Base-by-base conservation (phyloP, 2,113 vertebrate species). In the Platichthys flesus region DNA sequence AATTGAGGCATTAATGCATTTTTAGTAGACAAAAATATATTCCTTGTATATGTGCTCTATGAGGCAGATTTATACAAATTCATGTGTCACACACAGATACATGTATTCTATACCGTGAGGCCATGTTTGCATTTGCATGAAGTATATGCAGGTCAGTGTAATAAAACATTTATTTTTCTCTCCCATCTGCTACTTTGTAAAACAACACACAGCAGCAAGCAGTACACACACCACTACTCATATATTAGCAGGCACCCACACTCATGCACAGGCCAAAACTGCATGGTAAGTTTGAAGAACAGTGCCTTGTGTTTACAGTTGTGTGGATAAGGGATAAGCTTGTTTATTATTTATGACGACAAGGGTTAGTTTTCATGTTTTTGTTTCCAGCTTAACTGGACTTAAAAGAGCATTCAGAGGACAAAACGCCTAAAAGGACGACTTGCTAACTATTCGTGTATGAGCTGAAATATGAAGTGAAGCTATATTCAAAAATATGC, bases 321-420 rank as follows among this genome's bases (percentile, higher is more conserved):
- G 31, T 31, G 31, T 6, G 31, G 31, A 23, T 64, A 71, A 58
- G 68, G 21, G 23, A 51, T 59, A 37, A 31, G 8, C 26, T 42
- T 13, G 65, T 88, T 58, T 45, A 85, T 64, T 61, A 80, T 84
- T 74, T 7, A 84, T 76, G 40, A 78, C 54, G 28, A 78, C 9
- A 55, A 69, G 67, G 57, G 54, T 81, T 85, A 49, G 61, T 79
- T 79, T 71, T 59, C 49, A 6, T 74, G 78, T 76, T 76, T 82
- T 82, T 85, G 67, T 89, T 77, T 82, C 55, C 42, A 40, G 67
- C 47, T 37, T 35, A 59, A 71, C 40, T 56, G 20, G 21, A 79
- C 42, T 37, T 57, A 24, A 67, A 85, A 83, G 66, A 58, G 59
- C 72, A 69, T 76, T 71, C 5, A 23, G 56, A 85, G 71, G 75